Evolutionary conservation across 2,797 vertebrate genomes (phyloP).

Genomic region (Ataeniobius toweri): DNA sequence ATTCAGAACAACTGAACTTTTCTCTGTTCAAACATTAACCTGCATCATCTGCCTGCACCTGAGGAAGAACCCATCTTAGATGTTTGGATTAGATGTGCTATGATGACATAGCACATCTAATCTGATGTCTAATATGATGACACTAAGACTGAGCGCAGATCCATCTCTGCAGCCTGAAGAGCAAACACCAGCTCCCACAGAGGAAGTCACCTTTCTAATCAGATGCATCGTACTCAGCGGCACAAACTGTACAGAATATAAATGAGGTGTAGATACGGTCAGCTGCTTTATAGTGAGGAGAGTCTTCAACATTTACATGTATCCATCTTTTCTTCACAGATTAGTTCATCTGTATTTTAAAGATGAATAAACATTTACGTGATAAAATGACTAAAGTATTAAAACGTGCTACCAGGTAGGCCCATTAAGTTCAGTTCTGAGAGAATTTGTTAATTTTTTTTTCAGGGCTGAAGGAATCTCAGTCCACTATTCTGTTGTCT

Average conservation of each 20-base stretch:
- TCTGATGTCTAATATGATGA: neutral
- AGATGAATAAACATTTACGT: neutral
- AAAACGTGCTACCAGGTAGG: neutral
- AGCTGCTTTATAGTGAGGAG: neutral
- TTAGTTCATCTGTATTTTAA: neutral
- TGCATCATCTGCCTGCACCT: neutral
- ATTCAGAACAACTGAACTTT: too few relatives aligned
- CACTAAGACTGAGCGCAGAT: neutral
- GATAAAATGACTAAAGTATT: neutral
- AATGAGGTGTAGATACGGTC: neutral
- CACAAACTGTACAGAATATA: neutral
- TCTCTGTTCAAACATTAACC: neutral
- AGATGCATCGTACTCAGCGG: neutral
- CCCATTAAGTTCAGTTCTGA: neutral
- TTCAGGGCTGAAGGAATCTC: slow-evolving; percentile 84
- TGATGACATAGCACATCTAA: too few relatives aligned
- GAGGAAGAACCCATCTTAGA: neutral
- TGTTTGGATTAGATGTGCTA: too few relatives aligned
- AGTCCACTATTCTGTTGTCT: slow-evolving; percentile 83
- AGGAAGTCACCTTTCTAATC: neutral
- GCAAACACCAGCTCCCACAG: neutral
- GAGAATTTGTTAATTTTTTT: neutral
- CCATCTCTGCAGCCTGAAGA: neutral
- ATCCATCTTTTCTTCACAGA: too few relatives aligned
- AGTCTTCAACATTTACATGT: neutral